Evolutionary conservation across 2,113 vertebrate species (phyloP), one percentile per base, ranked within the genome.

Genomic region (Martes martes): DNA sequence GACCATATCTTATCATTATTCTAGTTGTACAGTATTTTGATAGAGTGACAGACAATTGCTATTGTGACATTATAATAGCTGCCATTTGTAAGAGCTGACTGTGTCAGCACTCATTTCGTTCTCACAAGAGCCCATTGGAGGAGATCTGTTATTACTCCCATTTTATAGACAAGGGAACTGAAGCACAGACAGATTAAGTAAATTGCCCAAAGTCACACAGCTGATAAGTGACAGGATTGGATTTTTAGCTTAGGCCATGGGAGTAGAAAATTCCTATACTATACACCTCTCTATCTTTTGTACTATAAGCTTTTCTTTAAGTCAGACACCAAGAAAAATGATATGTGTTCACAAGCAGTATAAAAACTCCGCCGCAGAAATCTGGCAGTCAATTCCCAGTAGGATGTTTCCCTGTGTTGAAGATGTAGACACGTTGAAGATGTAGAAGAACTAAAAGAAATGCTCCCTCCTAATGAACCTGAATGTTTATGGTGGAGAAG

Each of bases 91-190:
- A 96, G 59, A 61, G 28, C 73, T 90, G 57, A 63, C 1, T 57
- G 11, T n/a, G 6, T 23, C 50, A 78, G 33, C 1, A 79, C 7
- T 78, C 36, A 65, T 79, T 90, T 78, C 67, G 23, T 93, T 89
- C 76, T 92, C 89, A 79, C 2, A 76, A 57, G 4, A 36, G 39
- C 6, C 36, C 31, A 61, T 33, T 79, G 71, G 52, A 73, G 36
- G 39, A 24, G 2, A 36, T 93, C 36, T 92, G 11, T 92, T 88
- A 83, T 90, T 87, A 81, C 85, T 45, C 31, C 7, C 19, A 82
- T 59, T 94, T 95, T 88, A 96, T 18, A 39, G 80, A 92, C 3
- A 11, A 92, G 86, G 31, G 14, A 96, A 97, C 31, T 67, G 31
- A 97, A 81, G 45, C 71, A 92, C 33, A 93, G 71, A 88, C 63